Base-by-base conservation (phyloP, 2,113 vertebrate genomes). In the Ploceus nigricollis region DNA sequence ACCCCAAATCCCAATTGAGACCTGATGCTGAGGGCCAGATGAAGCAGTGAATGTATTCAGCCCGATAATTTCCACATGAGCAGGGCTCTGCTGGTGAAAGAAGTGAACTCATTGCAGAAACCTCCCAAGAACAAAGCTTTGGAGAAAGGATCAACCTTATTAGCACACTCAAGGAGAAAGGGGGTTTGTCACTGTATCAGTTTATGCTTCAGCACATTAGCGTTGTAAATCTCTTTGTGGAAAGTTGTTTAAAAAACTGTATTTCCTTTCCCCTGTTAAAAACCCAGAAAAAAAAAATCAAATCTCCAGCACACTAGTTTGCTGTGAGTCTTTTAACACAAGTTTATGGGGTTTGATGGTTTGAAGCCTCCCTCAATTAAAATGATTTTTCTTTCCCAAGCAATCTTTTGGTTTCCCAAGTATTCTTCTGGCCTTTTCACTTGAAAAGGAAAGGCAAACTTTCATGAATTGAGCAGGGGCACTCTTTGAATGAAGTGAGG, bases 151-250 rank as follows among this genome's bases (percentile, higher is more conserved):
- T 92, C 96, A 97, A 89, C 95, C 92, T 96, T 96, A 96, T 97
- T 97, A 96, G 93, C 96, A 96, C 94, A 95, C 87, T 96, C 83
- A 93, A 94, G 92, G 89, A 96, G 87, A 88, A 93, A 94, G 51
- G 72, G 63, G 65, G 85, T 90, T 97, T 97, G 95, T 90, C 96
- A 97, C 92, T 96, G 96, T 96, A 96, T 97, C 96, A 78, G 88
- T 96, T 92, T 91, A 92, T 90, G 91, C 94, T 93, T 86, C 87
- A 90, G 92, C 93, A 96, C 82, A 77, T 95, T 87, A 92, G 88
- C 0, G 30, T 70, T 92, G 89, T 90, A 94, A 96, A 94, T 92
- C 64, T 90, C 93, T 85, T 87, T 92, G 65, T 87, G 58, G 84
- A 89, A 72, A 64, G 91, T 50, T 91, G 86, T 81, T 94, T 93